Percentiles rank a stretch among this genome's conserved stretches.
These are phyloP conservation scores for Miltochrista miniata DNA, from an alignment of 2,888 invertebrate genomes.

Conservation along the genomic window DNA sequence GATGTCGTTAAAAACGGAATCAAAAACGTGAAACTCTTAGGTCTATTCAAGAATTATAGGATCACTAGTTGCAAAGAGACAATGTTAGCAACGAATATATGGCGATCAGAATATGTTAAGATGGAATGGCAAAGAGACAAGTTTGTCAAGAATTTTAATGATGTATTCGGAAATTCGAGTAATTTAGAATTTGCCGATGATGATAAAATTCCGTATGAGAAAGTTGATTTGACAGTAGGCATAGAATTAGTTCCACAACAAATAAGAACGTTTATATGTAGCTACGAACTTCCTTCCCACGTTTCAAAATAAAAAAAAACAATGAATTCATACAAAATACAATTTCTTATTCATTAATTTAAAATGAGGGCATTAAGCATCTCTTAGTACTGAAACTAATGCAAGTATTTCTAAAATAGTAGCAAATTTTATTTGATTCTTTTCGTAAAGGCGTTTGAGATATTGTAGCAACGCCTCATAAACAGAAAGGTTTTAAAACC, in stretches of 20 bases:
- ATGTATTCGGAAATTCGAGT: slow-evolving; percentile 42
- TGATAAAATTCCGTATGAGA: slow-evolving; percentile 16
- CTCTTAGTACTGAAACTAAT: too few relatives aligned
- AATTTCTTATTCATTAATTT: too few relatives aligned
- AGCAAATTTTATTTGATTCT: too few relatives aligned
- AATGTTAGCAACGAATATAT: slow-evolving; percentile 86
- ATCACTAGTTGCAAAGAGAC: slow-evolving; percentile 84
- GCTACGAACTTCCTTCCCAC: slow-evolving; percentile 5
- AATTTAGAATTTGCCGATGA: slow-evolving; percentile 34
- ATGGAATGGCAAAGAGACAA: slow-evolving; percentile 74
- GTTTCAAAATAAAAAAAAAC: too few relatives aligned
- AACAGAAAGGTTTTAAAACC: too few relatives aligned
- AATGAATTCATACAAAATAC: too few relatives aligned
- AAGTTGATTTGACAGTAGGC: slow-evolving; percentile 43
- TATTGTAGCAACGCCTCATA: background rate
- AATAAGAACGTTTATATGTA: slow-evolving; percentile 87
- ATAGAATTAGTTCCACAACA: slow-evolving; percentile 87
- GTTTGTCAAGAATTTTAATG: slow-evolving; percentile 55
- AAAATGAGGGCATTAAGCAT: too few relatives aligned
- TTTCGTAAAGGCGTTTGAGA: background rate
- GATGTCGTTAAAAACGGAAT: slow-evolving; percentile 82
- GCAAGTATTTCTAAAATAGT: too few relatives aligned
- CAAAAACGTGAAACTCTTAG: slow-evolving; percentile 81
- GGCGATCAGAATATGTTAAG: slow-evolving; percentile 79
- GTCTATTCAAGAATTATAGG: slow-evolving; percentile 82